phyloP scores from a whole-genome alignment of 2,888 invertebrate species.

The Psococerastis gibbosa region DNA sequence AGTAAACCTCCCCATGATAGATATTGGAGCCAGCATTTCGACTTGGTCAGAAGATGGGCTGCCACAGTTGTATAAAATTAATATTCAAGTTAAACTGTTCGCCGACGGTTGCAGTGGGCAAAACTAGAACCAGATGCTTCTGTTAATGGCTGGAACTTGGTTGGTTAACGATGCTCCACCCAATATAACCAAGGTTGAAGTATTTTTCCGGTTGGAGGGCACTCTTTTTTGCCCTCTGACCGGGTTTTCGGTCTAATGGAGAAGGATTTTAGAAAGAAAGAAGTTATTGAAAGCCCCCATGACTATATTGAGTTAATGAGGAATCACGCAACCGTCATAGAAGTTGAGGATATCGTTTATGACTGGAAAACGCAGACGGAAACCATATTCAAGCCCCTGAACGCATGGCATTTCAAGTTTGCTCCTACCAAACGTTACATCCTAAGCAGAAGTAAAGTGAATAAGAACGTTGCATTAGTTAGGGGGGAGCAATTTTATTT shows the following conservation, averaged over 20 bases:
- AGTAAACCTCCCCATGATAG: too few relatives aligned
- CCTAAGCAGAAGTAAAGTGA: slow-evolving; percentile 9
- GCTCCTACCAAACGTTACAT: slow-evolving; percentile 11
- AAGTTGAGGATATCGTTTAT: slow-evolving; percentile 5
- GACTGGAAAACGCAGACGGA: slow-evolving; percentile 11
- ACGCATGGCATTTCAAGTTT: slow-evolving; percentile 13
- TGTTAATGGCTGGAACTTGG: too few relatives aligned
- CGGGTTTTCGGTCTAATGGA: slow-evolving; percentile 15
- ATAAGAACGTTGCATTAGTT: slow-evolving; percentile 6
- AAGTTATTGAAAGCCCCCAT: slow-evolving; percentile 14
- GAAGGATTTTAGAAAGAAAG: slow-evolving; percentile 14
- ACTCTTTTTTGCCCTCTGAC: slow-evolving; percentile 16
- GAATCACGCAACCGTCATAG: slow-evolving; percentile 12
- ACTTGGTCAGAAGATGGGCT: too few relatives aligned
- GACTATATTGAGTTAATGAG: slow-evolving; percentile 14
- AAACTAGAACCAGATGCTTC: too few relatives aligned
- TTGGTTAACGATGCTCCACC: too few relatives aligned
- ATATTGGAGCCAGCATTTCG: too few relatives aligned
- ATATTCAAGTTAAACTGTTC: too few relatives aligned
- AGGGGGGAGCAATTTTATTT: slow-evolving; percentile 13
- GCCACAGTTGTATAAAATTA: too few relatives aligned
- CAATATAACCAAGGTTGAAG: too few relatives aligned
- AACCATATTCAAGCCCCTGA: slow-evolving; percentile 12
- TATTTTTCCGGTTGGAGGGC: too few relatives aligned
- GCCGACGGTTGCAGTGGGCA: too few relatives aligned